A percentile compares a stretch with the other conserved stretches of the same genome.
These are phyloP conservation scores for Pseudomyrmex gracilis DNA, from an alignment of 1,140 invertebrate species.

Conservation along the genomic window DNA sequence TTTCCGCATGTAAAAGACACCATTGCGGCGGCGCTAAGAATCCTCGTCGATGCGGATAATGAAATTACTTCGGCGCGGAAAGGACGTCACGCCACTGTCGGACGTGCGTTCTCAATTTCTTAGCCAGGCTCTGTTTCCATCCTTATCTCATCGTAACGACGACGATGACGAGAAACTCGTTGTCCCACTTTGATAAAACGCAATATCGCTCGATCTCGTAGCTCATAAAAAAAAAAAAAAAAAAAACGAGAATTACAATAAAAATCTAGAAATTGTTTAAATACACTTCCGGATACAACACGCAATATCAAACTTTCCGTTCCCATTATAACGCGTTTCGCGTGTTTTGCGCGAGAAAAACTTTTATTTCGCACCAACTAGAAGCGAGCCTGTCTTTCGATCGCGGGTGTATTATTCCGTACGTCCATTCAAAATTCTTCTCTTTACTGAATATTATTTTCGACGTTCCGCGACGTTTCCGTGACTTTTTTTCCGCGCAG, in stretches of 20 bases:
- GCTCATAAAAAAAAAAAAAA: no score
- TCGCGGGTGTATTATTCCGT: background rate
- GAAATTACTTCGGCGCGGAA: conserved; percentile 64
- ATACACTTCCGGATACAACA: background rate
- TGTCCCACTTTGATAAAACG: background rate
- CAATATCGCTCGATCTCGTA: no score
- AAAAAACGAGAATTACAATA: conserved; percentile 24
- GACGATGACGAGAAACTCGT: background rate
- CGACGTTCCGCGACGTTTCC: conserved; percentile 10
- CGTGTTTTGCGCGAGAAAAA: background rate
- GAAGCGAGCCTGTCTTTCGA: no score
- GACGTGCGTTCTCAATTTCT: conserved; percentile 62
- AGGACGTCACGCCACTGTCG: conserved; percentile 30
- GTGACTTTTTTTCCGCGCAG: conserved; percentile 24
- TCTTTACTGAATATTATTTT: conserved; percentile 37
- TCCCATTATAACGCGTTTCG: no score
- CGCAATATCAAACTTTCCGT: no score
- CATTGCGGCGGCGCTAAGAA: conserved; percentile 6
- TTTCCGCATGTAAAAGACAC: conserved; percentile 31
- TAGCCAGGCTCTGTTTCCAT: conserved; percentile 25
- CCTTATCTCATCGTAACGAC: conserved; percentile 27
- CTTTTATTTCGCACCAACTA: background rate
- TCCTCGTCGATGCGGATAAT: conserved; percentile 53
- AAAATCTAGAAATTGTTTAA: conserved; percentile 24
- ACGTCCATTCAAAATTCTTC: background rate